phyloP scores from a whole-genome alignment of 2,888 invertebrate genomes.

The Trissolcus brochymenae region DNA sequence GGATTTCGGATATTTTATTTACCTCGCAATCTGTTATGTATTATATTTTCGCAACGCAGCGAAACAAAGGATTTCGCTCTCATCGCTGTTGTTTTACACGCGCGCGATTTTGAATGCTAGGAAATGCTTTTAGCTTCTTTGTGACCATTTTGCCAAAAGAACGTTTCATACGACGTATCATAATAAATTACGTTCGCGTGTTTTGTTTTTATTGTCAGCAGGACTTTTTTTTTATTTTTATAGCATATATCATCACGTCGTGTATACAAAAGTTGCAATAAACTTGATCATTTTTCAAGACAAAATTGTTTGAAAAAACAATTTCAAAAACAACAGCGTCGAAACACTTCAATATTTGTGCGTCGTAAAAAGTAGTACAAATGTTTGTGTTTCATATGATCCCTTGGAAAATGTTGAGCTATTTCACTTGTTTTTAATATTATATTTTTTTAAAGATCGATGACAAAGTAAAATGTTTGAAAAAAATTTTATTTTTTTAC shows the following conservation, averaged over 20 bases:
- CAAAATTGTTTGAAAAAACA: no score
- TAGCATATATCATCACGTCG: no score
- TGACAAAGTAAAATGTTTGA: no score
- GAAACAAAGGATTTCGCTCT: constrained; percentile 23
- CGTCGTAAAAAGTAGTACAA: no score
- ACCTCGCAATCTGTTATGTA: constrained; percentile 15
- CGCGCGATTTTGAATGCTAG: constrained; percentile 28
- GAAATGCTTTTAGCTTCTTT: constrained; percentile 27
- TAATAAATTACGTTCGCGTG: neutral
- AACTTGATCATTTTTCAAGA: no score
- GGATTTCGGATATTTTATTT: constrained; percentile 37
- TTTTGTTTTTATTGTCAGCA: neutral
- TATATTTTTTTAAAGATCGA: no score
- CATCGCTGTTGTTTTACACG: constrained; percentile 22
- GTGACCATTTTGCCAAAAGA: constrained; percentile 18
- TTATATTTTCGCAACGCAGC: constrained; percentile 29
- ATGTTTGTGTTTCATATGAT: no score
- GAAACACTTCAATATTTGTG: no score
- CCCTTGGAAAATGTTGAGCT: no score
- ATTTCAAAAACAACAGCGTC: no score
- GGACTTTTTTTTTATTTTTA: neutral
- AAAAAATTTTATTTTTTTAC: constrained; percentile 8
- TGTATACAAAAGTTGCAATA: no score
- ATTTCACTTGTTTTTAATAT: no score
- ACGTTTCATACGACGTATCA: constrained; percentile 5